Evolutionary conservation across 92 coral and sea anemone species (phyloP).

Genomic region (Diadumene lineata): DNA sequence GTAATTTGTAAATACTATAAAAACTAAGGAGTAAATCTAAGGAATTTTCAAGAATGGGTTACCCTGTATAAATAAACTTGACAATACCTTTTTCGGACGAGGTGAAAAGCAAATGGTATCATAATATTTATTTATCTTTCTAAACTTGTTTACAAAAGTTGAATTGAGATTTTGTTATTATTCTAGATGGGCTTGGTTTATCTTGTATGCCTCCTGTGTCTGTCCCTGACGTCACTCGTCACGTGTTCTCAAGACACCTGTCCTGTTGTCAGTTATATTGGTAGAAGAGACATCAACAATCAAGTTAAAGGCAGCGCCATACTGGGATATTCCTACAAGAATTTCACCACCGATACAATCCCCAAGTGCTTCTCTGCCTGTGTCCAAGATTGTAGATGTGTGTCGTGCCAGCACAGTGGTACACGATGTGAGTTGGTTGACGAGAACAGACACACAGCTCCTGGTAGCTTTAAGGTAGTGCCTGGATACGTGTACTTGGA

Average conservation of each 20-base stretch:
- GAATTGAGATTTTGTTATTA: too few relatives aligned
- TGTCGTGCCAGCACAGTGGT: conserved; percentile 45
- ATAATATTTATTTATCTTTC: too few relatives aligned
- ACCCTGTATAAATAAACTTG: too few relatives aligned
- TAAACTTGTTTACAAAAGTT: too few relatives aligned
- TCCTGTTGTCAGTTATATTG: conserved; percentile 14
- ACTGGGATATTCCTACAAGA: conserved; percentile 27
- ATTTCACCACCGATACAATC: conserved; percentile 3
- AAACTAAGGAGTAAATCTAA: too few relatives aligned
- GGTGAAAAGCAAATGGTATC: too few relatives aligned
- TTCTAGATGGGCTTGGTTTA: not conserved
- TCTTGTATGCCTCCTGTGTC: not conserved
- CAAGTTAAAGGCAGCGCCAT: conserved; percentile 31
- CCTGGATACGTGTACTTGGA: conserved; percentile 14
- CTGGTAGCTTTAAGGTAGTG: conserved; percentile 9
- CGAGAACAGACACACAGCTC: conserved; percentile 39
- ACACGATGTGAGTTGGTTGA: conserved; percentile 45
- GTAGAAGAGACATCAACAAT: not conserved
- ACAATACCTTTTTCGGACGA: too few relatives aligned
- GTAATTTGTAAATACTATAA: too few relatives aligned
- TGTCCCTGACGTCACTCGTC: conserved; percentile 1
- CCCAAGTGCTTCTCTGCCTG: conserved; percentile 54
- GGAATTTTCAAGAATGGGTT: too few relatives aligned
- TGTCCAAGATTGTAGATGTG: conserved; percentile 50
- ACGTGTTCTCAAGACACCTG: conserved; percentile 15